Conservation (phyloP, 2,113 vertebrate species). For the Prietella phreatophila region DNA sequence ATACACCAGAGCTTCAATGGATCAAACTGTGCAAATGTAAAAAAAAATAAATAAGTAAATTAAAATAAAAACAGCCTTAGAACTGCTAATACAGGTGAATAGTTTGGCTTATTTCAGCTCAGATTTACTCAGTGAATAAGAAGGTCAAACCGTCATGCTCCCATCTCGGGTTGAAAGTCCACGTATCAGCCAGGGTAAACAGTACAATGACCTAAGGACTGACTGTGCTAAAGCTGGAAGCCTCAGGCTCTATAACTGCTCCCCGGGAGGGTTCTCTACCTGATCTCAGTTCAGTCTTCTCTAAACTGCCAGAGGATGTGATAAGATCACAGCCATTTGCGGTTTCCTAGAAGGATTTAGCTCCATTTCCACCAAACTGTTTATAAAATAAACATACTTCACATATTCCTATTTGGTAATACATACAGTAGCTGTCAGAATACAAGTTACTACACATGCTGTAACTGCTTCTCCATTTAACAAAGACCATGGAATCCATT, state of each 20-base stretch:
- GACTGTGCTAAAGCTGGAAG: conserved; percentile 39
- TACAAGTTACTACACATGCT: neutral
- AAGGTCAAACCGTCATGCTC: conserved; percentile 44
- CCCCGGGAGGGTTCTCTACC: conserved; percentile 60
- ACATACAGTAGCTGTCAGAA: neutral
- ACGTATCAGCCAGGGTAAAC: conserved; percentile 63
- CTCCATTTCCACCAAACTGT: conserved; percentile 29
- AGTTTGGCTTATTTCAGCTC: neutral
- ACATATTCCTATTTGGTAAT: neutral
- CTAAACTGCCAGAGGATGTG: conserved; percentile 69
- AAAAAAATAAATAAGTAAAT: too few species aligned
- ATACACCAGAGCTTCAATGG: too few species aligned
- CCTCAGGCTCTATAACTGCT: conserved; percentile 63
- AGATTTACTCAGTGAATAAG: conserved; percentile 19
- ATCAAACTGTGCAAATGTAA: neutral
- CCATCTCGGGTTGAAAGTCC: conserved; percentile 65
- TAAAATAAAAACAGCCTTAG: neutral
- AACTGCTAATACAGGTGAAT: neutral
- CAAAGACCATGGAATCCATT: neutral
- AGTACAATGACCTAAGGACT: conserved; percentile 16
- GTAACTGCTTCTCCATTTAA: neutral
- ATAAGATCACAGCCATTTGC: conserved; percentile 75
- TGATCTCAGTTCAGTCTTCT: conserved; percentile 31
- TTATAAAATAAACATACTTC: conserved; percentile 41
- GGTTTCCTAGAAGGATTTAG: conserved; percentile 70